phyloP scores from a whole-genome alignment of 2,797 vertebrate genomes.

The Myotis myotis region DNA sequence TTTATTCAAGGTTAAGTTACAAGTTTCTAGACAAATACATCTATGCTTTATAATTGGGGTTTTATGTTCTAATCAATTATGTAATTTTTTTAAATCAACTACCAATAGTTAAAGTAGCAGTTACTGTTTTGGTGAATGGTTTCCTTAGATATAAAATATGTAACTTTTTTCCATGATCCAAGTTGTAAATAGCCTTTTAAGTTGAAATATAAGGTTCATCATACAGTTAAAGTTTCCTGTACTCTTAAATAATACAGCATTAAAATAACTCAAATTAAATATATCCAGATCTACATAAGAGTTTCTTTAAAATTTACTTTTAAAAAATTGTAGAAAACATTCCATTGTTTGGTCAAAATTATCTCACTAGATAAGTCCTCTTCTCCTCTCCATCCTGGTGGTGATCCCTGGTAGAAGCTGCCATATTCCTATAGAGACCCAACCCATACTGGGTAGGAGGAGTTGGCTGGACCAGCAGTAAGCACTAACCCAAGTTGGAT shows the following conservation, averaged over 20 bases:
- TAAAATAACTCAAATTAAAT: slow-evolving; percentile 45
- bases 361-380: neutral
- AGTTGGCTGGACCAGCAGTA: neutral
- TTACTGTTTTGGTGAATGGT: neutral
- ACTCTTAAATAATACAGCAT: neutral
- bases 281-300: neutral
- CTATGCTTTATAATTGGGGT: neutral
- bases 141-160: neutral
- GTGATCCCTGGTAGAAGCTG: neutral
- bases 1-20: slow-evolving; percentile 27
- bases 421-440: neutral
- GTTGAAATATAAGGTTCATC: neutral
- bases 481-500: neutral
- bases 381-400: neutral
- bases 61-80: neutral
- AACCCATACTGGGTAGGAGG: neutral
- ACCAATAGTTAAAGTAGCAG: neutral
- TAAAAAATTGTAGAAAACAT: neutral
- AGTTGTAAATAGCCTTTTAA: neutral
- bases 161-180: neutral
- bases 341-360: neutral
- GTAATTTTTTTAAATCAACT: neutral
- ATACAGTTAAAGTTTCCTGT: slow-evolving; percentile 33
- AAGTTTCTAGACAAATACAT: slow-evolving; percentile 22
- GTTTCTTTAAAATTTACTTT: slow-evolving; percentile 11